Base-by-base conservation (phyloP, 1,140 invertebrate genomes). In the Aphidius gifuensis region DNA sequence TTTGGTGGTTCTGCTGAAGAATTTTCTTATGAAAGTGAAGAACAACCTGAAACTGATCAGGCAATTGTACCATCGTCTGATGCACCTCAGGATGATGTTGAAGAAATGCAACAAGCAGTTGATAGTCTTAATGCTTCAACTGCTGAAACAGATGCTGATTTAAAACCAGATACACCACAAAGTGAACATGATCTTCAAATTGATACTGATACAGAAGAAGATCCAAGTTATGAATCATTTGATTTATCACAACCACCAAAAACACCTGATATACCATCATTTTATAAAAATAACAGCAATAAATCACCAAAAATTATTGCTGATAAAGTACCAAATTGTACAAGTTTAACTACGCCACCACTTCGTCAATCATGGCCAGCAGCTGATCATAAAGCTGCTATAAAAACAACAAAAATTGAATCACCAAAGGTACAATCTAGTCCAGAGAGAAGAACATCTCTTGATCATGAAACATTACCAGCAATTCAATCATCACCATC, bases 151-250 rank as follows among this genome's bases (percentile, higher is more conserved):
- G 89, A 91, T 70, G 79, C 89, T 65, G 89, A 91, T 71, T 83
- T 89, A 39, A 92, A 92, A 78, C 90, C 90, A 2, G 91, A 92
- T 53, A 93, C 92, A 3, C 91, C 91, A 5, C 87, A 90, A 64
- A 93, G 91, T 42, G 92, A 93, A 71, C 87, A 88, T 67, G 91
- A 92, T 71, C 77, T 94, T 6, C 89, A 93, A 73, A 94, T 94
- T 59, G 92, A 94, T 74, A 93, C 91, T 2, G 92, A 94, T 69
- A 92, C 89, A 7, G 90, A 92, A 70, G 91, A 92, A 70, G 80
- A 81, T 64, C 84, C 81, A n/a, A 81, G 81, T 57, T 85, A 85
- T 60, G 85, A 86, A 53, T 77, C 72, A 6, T 80, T 80, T 57
- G 80, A 84, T 69, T 45, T 79, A 0, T 74, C 71, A 2, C 73